Evolutionary conservation across 2,113 vertebrate species (phyloP).

Genomic region (Sebastes fasciatus): DNA sequence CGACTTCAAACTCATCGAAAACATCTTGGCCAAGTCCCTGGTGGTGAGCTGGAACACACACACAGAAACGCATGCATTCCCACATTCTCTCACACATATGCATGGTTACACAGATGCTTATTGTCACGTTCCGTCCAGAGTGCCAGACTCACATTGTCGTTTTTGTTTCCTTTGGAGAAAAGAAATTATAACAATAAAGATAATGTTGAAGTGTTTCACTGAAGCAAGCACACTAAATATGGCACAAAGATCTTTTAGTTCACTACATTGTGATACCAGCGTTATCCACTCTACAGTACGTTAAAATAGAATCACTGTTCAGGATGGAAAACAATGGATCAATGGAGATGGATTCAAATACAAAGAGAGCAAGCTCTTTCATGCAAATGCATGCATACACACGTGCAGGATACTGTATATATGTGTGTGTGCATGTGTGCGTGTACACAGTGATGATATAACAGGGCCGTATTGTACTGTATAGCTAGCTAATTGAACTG

Average conservation of each 20-base stretch:
- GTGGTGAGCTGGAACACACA: constrained; percentile 86
- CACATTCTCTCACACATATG: neutral
- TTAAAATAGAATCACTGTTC: neutral
- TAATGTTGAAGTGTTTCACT: neutral
- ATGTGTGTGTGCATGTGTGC: neutral
- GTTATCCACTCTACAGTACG: neutral
- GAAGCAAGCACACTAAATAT: neutral
- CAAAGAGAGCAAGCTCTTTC: neutral
- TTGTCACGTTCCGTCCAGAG: neutral
- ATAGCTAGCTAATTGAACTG: constrained; percentile 15
- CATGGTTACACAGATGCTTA: neutral
- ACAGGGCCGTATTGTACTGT: neutral
- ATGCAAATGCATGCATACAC: neutral
- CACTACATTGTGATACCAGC: neutral
- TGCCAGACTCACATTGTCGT: neutral
- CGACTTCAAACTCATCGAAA: constrained; percentile 97
- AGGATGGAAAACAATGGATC: neutral
- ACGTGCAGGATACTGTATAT: neutral
- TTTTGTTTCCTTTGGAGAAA: neutral
- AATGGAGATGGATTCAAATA: constrained; percentile 3
- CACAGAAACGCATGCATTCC: neutral
- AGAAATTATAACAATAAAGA: neutral
- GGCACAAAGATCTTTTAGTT: constrained; percentile 19
- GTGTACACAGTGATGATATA: neutral
- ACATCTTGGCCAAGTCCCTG: constrained; percentile 93